Evolutionary conservation across 2,797 vertebrate genomes (phyloP).

Genomic region (Potorous gilbertii): DNA sequence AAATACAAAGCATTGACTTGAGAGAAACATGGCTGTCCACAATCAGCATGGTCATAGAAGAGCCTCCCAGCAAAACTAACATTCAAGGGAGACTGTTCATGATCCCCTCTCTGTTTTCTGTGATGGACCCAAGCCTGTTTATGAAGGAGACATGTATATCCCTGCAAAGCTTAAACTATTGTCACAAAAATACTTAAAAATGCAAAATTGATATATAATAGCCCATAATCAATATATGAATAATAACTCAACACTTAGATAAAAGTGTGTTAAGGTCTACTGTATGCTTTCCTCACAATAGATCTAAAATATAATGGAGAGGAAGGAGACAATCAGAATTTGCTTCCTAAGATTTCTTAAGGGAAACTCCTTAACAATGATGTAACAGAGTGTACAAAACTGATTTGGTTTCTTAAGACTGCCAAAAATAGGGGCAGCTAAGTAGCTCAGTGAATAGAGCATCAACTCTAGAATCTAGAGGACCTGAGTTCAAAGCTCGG

Average conservation of each 20-base stretch:
- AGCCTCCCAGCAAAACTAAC: background rate
- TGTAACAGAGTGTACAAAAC: background rate
- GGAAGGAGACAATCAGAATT: background rate
- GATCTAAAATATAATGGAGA: slow-evolving; percentile 13
- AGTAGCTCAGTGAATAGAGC: no score
- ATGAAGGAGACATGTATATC: background rate
- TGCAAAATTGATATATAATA: background rate
- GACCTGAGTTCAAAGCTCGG: no score
- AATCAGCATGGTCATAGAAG: background rate
- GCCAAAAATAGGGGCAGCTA: background rate
- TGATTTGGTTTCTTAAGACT: background rate
- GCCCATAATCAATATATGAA: background rate
- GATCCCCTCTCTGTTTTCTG: background rate
- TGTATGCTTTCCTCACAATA: background rate
- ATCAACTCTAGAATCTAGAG: no score
- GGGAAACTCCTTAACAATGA: background rate
- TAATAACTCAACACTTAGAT: background rate
- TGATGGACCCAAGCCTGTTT: background rate
- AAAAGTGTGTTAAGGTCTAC: background rate
- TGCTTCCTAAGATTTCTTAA: slow-evolving; percentile 17
- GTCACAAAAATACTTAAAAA: background rate
- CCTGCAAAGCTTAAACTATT: background rate
- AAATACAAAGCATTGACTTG: background rate
- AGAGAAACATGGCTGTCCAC: background rate
- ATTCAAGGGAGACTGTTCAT: background rate